Percentiles rank a stretch among this genome's conserved stretches.
These are phyloP conservation scores for Nasonia oneida DNA, from an alignment of 2,888 invertebrate genomes.

Conservation along the genomic window DNA sequence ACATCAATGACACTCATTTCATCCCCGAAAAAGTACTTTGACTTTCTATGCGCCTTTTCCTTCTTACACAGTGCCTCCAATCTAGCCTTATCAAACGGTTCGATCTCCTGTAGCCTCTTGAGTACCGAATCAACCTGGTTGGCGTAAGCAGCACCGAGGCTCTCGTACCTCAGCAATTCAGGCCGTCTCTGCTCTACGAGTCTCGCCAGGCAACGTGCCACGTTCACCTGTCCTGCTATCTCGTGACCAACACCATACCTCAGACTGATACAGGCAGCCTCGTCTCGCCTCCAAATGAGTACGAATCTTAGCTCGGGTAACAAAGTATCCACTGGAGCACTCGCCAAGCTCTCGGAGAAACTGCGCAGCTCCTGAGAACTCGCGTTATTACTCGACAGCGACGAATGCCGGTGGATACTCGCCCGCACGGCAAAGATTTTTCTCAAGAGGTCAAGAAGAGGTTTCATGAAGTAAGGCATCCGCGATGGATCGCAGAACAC, in stretches of 20 bases:
- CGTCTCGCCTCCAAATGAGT: slow-evolving; percentile 44
- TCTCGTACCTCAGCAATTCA: slow-evolving; percentile 72
- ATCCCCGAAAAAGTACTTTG: slow-evolving; percentile 52
- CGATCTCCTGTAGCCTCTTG: slow-evolving; percentile 69
- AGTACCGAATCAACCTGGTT: slow-evolving; percentile 72
- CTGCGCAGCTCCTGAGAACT: neutral
- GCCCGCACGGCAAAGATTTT: slow-evolving; percentile 66
- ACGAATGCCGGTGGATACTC: slow-evolving; percentile 72
- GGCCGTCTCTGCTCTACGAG: slow-evolving; percentile 70
- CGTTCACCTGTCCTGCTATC: slow-evolving; percentile 75
- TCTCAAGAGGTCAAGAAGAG: slow-evolving; percentile 69
- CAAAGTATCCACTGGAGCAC: neutral
- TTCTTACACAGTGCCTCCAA: neutral
- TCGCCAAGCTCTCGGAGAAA: neutral
- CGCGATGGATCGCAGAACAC: slow-evolving; percentile 76
- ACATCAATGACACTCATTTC: slow-evolving; percentile 57
- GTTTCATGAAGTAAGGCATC: slow-evolving; percentile 73
- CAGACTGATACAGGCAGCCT: neutral
- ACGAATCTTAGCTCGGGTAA: slow-evolving; percentile 43
- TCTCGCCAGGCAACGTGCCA: slow-evolving; percentile 76
- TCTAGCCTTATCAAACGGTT: slow-evolving; percentile 40
- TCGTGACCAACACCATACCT: slow-evolving; percentile 54
- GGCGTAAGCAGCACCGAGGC: slow-evolving; percentile 70
- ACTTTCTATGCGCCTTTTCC: neutral
- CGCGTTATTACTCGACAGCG: slow-evolving; percentile 34